Evolutionary conservation across 2,113 vertebrate genomes (phyloP).

Genomic region (Nipponia nippon): DNA sequence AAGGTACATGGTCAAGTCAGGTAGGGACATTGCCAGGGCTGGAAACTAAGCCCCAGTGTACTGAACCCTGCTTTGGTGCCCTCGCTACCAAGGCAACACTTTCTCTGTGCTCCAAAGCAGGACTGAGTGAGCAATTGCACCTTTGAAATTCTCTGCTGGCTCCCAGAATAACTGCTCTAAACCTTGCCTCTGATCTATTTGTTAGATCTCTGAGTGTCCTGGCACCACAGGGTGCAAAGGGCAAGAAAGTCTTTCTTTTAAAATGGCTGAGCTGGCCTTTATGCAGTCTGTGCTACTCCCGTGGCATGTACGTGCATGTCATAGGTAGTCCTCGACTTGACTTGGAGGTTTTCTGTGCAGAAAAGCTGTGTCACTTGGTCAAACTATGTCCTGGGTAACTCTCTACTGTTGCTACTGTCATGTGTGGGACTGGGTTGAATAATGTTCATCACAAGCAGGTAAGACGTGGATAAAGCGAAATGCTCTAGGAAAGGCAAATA

Average conservation of each 20-base stretch:
- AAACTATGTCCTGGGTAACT: not conserved
- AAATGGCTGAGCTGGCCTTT: not conserved
- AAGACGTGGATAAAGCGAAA: not conserved
- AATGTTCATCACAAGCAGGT: not conserved
- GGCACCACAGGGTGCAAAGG: not conserved
- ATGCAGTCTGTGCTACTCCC: rapidly evolving
- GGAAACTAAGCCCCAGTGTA: not conserved
- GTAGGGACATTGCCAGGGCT: not conserved
- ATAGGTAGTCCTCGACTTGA: not conserved
- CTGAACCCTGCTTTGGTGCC: not conserved
- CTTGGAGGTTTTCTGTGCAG: not conserved
- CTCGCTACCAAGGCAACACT: not conserved
- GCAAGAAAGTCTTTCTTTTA: not conserved
- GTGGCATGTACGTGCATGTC: rapidly evolving
- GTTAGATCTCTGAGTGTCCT: not conserved
- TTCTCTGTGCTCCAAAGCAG: not conserved
- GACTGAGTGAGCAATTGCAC: not conserved
- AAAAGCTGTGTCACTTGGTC: not conserved
- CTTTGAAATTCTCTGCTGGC: not conserved
- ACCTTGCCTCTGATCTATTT: not conserved
- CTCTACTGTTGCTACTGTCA: not conserved
- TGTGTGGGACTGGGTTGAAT: not conserved
- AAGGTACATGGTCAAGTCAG: not conserved
- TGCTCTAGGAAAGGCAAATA: not conserved
- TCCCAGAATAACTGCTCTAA: not conserved